Conservation (phyloP, 2,797 vertebrate species). For the Girardinus metallicus region DNA sequence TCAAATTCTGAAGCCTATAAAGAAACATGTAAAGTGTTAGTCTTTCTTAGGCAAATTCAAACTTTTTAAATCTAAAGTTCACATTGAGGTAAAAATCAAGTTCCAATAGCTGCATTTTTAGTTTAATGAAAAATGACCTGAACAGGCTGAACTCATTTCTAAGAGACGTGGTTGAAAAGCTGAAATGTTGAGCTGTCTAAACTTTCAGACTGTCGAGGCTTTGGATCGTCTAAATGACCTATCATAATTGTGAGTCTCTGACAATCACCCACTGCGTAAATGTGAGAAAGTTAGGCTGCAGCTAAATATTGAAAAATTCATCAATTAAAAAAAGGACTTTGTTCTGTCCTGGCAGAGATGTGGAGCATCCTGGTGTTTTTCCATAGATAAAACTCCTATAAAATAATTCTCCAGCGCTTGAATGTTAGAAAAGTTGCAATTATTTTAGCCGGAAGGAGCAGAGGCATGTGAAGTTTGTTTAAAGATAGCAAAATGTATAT, state of each 20-base stretch:
- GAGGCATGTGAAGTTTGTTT: not conserved
- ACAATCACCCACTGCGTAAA: not conserved
- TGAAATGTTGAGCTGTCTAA: conserved; percentile 1
- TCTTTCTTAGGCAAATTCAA: not conserved
- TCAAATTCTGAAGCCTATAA: not conserved
- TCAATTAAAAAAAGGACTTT: not conserved
- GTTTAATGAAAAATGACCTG: not conserved
- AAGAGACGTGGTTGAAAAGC: conserved; percentile 1
- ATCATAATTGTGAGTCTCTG: not conserved
- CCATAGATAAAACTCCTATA: not conserved
- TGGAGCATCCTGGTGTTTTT: not conserved
- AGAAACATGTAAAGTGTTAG: not conserved
- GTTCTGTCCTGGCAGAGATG: not conserved
- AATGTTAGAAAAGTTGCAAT: not conserved
- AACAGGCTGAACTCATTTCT: not conserved
- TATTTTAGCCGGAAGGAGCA: not conserved
- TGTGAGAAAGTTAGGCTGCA: conserved; percentile 1
- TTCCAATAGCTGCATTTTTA: not conserved
- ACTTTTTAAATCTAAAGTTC: not conserved
- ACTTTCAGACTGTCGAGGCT: conserved; percentile 12
- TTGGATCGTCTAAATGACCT: conserved; percentile 1
- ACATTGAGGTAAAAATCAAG: not conserved
- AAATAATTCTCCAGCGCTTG: not conserved
- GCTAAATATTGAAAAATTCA: not conserved
- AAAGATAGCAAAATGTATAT: not conserved